Percentiles rank a stretch among this genome's conserved stretches.
These are phyloP conservation scores for Melanotaenia pygmaea DNA, from an alignment of 2,797 vertebrate species.

Conservation along the genomic window DNA sequence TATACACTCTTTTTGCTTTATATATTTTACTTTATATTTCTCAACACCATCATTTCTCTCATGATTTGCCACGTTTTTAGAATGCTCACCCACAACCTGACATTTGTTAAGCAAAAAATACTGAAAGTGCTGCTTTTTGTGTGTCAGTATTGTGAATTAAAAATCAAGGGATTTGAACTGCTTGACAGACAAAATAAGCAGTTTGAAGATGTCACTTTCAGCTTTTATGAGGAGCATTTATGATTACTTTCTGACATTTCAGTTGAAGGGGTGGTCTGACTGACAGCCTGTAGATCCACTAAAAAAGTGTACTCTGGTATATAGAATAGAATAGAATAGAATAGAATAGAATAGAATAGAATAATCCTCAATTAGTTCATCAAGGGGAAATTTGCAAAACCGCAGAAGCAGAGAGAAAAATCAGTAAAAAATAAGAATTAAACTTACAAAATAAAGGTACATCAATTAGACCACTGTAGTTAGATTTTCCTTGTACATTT, in stretches of 20 bases:
- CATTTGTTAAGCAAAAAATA: background rate
- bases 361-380: too few relatives aligned
- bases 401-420: too few relatives aligned
- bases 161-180: conserved; percentile 2
- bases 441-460: too few relatives aligned
- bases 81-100: background rate
- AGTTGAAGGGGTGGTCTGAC: background rate
- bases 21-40: background rate
- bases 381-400: too few relatives aligned
- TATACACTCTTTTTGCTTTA: background rate
- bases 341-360: too few relatives aligned
- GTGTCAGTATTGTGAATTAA: background rate
- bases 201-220: background rate
- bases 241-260: background rate
- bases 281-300: background rate
- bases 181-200: background rate
- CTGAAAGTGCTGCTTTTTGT: background rate
- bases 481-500: too few relatives aligned
- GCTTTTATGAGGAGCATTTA: background rate
- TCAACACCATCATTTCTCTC: background rate
- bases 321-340: too few relatives aligned
- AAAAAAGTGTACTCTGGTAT: too few relatives aligned
- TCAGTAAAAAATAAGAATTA: too few relatives aligned
- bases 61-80: background rate
- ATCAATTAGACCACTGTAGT: too few relatives aligned